These are phyloP conservation scores for Percopsis transmontana DNA, from an alignment of 2,113 vertebrate species.

Conservation along the genomic window DNA sequence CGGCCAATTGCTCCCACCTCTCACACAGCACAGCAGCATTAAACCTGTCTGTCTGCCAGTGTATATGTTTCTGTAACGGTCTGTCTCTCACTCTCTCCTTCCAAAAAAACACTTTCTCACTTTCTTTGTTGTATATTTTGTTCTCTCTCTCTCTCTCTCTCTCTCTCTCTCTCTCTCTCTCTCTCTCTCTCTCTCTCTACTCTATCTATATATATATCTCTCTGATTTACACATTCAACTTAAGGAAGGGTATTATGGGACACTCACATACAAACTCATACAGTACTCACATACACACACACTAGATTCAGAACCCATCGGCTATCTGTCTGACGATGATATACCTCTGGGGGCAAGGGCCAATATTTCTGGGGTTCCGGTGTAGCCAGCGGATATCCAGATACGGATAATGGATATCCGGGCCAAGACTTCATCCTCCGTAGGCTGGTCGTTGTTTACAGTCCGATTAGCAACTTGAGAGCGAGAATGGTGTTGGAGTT, in stretches of 20 bases:
- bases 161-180: conserved; percentile 37
- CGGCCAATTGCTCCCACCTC: conserved; percentile 58
- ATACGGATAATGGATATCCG: too few relatives aligned
- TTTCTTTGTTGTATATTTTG: conserved; percentile 8
- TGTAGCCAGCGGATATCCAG: too few relatives aligned
- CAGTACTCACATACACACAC: not conserved
- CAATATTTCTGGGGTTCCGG: too few relatives aligned
- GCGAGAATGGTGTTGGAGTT: too few relatives aligned
- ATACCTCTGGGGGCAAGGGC: too few relatives aligned
- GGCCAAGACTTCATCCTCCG: too few relatives aligned
- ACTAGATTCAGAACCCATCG: too few relatives aligned
- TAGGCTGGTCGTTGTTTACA: too few relatives aligned
- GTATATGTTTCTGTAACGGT: not conserved
- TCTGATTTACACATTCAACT: conserved; percentile 31
- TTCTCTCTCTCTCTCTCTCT: conserved; percentile 18
- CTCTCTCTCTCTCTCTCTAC: conserved; percentile 26
- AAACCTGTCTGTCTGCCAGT: not conserved
- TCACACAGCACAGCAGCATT: not conserved
- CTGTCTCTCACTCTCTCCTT: not conserved
- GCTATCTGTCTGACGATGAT: too few relatives aligned
- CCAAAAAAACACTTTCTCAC: conserved; percentile 30
- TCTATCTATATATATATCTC: conserved; percentile 23
- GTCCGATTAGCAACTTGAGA: too few relatives aligned
- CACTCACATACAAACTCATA: conserved; percentile 58
- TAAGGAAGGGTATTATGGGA: conserved; percentile 49